Conservation (phyloP, 2,797 vertebrate genomes). For the Danio choprae region DNA sequence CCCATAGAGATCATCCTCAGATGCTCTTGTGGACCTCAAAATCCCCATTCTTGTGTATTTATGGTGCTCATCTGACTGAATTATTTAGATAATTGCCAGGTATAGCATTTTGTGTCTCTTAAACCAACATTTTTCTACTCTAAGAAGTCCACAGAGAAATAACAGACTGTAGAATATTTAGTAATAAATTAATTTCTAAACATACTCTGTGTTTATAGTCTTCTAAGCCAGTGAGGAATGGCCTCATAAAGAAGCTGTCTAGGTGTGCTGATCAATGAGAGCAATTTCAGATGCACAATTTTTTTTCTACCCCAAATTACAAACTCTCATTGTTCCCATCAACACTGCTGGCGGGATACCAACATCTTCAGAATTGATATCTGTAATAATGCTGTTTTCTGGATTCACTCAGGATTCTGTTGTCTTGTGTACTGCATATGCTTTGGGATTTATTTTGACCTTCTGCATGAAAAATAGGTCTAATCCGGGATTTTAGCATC, state of each 20-base stretch:
- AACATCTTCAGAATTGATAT: constrained; percentile 2
- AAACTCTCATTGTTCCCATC: background rate
- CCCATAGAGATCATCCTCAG: background rate
- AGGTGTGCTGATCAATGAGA: constrained; percentile 40
- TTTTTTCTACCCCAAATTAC: background rate
- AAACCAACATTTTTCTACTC: constrained; percentile 11
- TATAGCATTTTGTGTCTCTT: constrained; percentile 5
- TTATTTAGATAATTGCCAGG: constrained; percentile 24
- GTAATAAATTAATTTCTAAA: background rate
- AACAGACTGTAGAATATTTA: background rate
- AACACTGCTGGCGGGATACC: background rate
- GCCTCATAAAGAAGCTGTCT: constrained; percentile 29
- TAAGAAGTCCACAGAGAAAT: constrained; percentile 20
- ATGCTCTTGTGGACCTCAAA: background rate
- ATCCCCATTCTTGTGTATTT: background rate
- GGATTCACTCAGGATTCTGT: background rate
- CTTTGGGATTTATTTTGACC: constrained; percentile 36
- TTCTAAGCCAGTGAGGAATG: constrained; percentile 2
- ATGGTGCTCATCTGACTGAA: background rate
- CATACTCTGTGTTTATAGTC: background rate
- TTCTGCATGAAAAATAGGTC: constrained; percentile 15
- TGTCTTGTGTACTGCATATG: constrained; percentile 13
- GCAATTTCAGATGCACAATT: constrained; percentile 34
- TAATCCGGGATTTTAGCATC: background rate
- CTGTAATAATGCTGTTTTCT: constrained; percentile 11